phyloP scores from a whole-genome alignment of 2,888 invertebrate genomes.

The Scaptomyza flava region DNA sequence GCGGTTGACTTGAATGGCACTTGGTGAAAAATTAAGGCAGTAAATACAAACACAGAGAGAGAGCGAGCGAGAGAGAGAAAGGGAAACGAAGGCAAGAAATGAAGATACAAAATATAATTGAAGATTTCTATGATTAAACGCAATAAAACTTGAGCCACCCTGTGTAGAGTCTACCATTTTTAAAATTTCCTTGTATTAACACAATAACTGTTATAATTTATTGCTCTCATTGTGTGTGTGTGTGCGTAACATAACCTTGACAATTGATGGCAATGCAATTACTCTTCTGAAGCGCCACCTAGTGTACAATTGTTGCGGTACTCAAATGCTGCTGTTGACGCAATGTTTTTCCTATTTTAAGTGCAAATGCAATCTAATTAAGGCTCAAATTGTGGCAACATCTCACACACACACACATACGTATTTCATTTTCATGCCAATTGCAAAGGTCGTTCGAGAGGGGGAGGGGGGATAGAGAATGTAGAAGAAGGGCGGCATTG shows the following conservation, averaged over 20 bases:
- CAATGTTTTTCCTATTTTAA: slow-evolving; percentile 48
- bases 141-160: slow-evolving; percentile 3
- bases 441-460: slow-evolving; percentile 10
- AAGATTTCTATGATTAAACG: slow-evolving; percentile 3
- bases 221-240: not conserved
- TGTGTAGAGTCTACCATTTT: not conserved
- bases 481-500: not conserved
- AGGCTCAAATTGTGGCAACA: slow-evolving; percentile 19
- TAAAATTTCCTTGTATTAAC: not conserved
- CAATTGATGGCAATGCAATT: slow-evolving; percentile 51
- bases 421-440: slow-evolving; percentile 24
- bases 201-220: not conserved
- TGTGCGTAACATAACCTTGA: slow-evolving; percentile 38
- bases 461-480: no score
- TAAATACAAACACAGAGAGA: not conserved
- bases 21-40: slow-evolving; percentile 55
- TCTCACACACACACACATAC: slow-evolving; percentile 10
- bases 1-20: slow-evolving; percentile 61
- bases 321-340: slow-evolving; percentile 17
- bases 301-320: slow-evolving; percentile 13
- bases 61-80: not conserved
- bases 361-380: slow-evolving; percentile 71
- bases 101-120: not conserved
- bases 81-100: not conserved
- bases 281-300: slow-evolving; percentile 27